Base-by-base conservation (phyloP, 2,797 vertebrate genomes). In the Acrossocheilus wenchowensis region DNA sequence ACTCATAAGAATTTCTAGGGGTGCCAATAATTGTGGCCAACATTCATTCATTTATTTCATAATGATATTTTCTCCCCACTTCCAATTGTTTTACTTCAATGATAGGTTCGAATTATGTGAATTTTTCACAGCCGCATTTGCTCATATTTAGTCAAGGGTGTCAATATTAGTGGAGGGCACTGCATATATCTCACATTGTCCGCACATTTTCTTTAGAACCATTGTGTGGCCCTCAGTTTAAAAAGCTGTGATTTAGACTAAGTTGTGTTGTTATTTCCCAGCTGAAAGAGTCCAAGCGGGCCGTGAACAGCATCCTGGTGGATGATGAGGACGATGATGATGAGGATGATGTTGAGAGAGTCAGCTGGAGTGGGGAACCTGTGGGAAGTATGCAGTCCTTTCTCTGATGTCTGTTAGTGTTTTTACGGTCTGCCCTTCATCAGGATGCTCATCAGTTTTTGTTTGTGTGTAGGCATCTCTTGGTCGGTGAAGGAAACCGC, bases 301-400 rank as follows among this genome's bases (percentile, higher is more conserved):
- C 98, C 0, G 98, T 99, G 89, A 98, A 97, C 75, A 98, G 96
- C 87, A 96, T 99, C 83, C 94, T 95, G 6, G 92, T 92, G 19
- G 95, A 96, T 0, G 96, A 96, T 36, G 96, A 95, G 23, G 95
- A 97, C 3, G 92, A 94, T 30, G 30, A 30, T 0, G 94, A 95
- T 2, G 97, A 97, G 0, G 97, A 97, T 0, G 97, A 98, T 4
- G 95, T 97, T 89, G 97, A 98, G 92, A 96, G 93, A 90, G 96
- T 99, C 94, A 98, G 94, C 95, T 99, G 98, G 98, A 99, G 96
- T 0, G 98, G 98, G 34, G 98, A 98, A 17, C 97, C 97, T 0
- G 94, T 99, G 64, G 97, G 97, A 90, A 99, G 98, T 99, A 95
- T 96, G 97, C 94, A 30, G 54, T 77, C 14, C 12, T 54, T 64